Evolutionary conservation across 2,113 vertebrate genomes (phyloP), one percentile per base, ranked within the genome.

Genomic region (Vimba vimba): DNA sequence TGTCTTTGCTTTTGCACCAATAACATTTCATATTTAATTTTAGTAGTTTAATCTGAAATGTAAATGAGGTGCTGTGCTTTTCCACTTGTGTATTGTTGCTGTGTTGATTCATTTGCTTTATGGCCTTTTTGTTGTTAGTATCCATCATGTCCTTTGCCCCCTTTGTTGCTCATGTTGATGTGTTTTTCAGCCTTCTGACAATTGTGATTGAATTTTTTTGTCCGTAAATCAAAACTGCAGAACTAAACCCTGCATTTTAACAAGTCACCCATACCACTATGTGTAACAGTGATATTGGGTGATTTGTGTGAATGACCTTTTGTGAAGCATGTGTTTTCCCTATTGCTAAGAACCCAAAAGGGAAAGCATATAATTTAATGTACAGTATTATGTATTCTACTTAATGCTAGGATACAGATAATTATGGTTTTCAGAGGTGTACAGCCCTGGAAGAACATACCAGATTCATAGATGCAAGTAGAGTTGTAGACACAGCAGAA

Each of bases 121-220:
- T 33, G 27, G n/a, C 52, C 1, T 82, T 52, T 30, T 27, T 30
- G 36, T 66, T 82, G 79, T 68, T 50, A 52, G 27, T 62, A 3
- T 82, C 62, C 62, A 82, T 52, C 62, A 52, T 69, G 45, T 69
- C 62, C 25, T 69, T 69, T 69, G 62, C 79, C 36, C 55, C 43
- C 60, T 82, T 47, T 69, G 27, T 82, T 69, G 45, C 39, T 50
- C 79, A 43, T 86, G 23, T 33, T 79, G 23, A 66, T 88, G 78
- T 89, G 27, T 90, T 76, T 60, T 43, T 60, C 52, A 89, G 81
- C 68, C 84, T 85, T 84, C 87, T 80, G 87, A 86, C 83, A 68
- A 80, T 64, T 69, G 50, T 73, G 21, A 81, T 52, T 66, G 7
- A 9, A 19, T 45, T 50, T 66, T 80, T 23, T 21, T 57, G 55